Base-by-base conservation (phyloP, 2,113 vertebrate species). In the Lepisosteus osseus region DNA sequence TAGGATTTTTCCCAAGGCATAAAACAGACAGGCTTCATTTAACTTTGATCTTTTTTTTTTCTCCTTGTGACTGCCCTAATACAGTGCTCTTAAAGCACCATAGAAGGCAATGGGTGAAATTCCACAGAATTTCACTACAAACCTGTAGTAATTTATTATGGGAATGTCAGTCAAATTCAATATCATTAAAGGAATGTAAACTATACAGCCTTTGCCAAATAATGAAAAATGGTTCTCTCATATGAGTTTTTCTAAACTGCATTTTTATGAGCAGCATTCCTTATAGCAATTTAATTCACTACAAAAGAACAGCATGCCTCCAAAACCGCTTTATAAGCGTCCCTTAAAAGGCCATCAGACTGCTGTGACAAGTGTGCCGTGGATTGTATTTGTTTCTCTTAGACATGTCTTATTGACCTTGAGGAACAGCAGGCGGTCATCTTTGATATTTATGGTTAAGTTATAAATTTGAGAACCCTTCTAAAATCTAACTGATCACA, bases 361-460 rank as follows among this genome's bases (percentile, higher is more conserved):
- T 76, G 41, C 67, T 83, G 84, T 85, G 82, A 88, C 85, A 86
- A 77, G 79, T 80, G 82, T 78, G 86, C 78, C 79, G 83, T 83
- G 79, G 78, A 84, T 79, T 80, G 82, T 82, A 82, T 87, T 87
- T 87, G 86, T 88, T 87, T 88, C 88, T 84, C 79, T 80, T 78
- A 74, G 80, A 74, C 75, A 75, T 75, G 76, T 85, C 80, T 80
- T 81, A 79, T 82, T 84, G 86, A 90, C 86, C 86, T 87, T 87
- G 83, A 72, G 75, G 81, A 72, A 76, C 76, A 78, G 82, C 78
- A 67, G 65, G 69, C 71, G 73, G 81, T 81, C 85, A 85, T 84
- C 86, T 85, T 78, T 86, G 74, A 81, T 83, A 83, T 87, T 83
- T 86, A 79, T 51, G 78, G 79, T 88, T 87, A 87, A 85, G 81